phyloP scores from a whole-genome alignment of 1,140 invertebrate species.

The Euschistus heros region DNA sequence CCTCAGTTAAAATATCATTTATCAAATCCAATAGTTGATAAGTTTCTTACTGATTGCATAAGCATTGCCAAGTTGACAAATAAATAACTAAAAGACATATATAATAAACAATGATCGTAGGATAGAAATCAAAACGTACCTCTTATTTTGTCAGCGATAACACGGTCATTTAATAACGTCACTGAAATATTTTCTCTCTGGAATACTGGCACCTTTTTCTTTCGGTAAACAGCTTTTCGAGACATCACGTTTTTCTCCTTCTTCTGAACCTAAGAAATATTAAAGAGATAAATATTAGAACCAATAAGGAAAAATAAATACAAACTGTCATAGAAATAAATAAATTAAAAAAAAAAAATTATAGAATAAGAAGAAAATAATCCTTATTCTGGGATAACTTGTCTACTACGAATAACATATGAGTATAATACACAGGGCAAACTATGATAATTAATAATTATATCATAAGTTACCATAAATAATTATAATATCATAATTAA shows the following conservation, averaged over 20 bases:
- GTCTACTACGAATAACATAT: too few relatives aligned
- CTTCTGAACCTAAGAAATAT: background rate
- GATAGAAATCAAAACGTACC: background rate
- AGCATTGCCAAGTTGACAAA: background rate
- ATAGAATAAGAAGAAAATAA: background rate
- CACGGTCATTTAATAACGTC: constrained; percentile 11
- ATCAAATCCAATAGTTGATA: background rate
- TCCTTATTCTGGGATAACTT: too few relatives aligned
- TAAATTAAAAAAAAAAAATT: background rate
- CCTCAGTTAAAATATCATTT: background rate
- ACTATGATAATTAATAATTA: too few relatives aligned
- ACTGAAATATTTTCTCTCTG: constrained; percentile 13
- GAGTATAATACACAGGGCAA: too few relatives aligned
- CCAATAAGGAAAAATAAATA: background rate
- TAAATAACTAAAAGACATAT: background rate
- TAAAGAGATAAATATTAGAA: background rate
- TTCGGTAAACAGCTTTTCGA: background rate
- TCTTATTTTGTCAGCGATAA: background rate
- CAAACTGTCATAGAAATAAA: background rate
- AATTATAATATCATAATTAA: too few relatives aligned
- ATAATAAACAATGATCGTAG: background rate
- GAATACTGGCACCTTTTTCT: background rate
- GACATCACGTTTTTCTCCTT: background rate
- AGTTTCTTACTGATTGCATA: background rate
- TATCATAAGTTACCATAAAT: too few relatives aligned